These are phyloP conservation scores for Sorex fumeus DNA, from an alignment of 2,113 vertebrate genomes.

Conservation along the genomic window DNA sequence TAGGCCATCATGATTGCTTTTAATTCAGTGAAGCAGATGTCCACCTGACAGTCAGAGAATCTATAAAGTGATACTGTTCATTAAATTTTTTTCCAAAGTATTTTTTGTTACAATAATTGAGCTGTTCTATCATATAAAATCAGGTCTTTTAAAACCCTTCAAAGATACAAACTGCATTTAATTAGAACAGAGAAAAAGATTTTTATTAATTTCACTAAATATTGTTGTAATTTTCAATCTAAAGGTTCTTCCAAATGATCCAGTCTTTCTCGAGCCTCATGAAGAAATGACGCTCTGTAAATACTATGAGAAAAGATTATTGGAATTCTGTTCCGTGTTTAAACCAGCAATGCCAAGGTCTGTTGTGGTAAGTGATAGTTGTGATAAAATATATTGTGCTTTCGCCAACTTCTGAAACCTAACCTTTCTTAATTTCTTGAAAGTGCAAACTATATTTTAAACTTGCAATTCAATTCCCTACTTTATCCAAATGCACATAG, in stretches of 20 bases:
- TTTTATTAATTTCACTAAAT: constrained; percentile 52
- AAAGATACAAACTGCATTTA: constrained; percentile 10
- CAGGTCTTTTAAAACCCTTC: neutral
- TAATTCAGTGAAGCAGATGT: neutral
- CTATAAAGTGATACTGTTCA: neutral
- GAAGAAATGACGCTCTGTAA: constrained; percentile 94
- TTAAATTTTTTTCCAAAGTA: constrained; percentile 26
- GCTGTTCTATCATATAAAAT: constrained; percentile 42
- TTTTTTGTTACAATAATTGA: constrained; percentile 31
- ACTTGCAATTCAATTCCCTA: neutral
- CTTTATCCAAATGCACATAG: neutral
- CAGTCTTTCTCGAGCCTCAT: constrained; percentile 89
- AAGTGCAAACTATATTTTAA: neutral
- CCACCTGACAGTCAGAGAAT: constrained; percentile 6
- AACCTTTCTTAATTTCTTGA: neutral
- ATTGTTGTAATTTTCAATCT: constrained; percentile 37
- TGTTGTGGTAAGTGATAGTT: constrained; percentile 92
- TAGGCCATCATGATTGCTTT: neutral
- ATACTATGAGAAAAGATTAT: constrained; percentile 95
- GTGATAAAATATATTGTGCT: neutral
- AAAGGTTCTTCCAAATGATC: constrained; percentile 88
- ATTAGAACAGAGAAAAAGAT: neutral
- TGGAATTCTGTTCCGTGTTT: constrained; percentile 95
- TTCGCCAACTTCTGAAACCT: constrained; percentile 34
- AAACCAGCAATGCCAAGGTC: constrained; percentile 97